A percentile compares a stretch with the other conserved stretches of the same genome.
Conservation (phyloP, 1,140 invertebrate genomes). For the Chelonus insularis region DNA sequence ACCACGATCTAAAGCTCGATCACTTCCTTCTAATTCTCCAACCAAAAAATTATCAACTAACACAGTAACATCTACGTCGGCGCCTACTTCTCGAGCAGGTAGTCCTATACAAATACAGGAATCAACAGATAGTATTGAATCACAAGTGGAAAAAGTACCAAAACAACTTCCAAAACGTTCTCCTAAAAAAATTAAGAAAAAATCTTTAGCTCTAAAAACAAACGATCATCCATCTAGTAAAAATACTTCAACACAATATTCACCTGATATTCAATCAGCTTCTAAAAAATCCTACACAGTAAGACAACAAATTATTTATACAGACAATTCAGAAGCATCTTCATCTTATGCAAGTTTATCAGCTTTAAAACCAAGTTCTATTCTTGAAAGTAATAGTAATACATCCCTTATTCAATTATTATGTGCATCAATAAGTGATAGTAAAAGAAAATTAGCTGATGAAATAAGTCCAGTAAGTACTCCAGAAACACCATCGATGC, state of each 20-base stretch:
- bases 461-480: slow-evolving; percentile 52
- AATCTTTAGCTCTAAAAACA: too few relatives aligned
- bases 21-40: not conserved
- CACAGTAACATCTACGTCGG: not conserved
- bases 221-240: not conserved
- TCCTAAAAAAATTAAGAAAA: too few relatives aligned
- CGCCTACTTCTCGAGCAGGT: not conserved
- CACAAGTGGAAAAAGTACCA: not conserved
- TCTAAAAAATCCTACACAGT: not conserved
- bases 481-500: slow-evolving; percentile 53
- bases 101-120: not conserved
- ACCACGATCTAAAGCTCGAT: not conserved
- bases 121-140: slow-evolving; percentile 24
- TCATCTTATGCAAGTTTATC: slow-evolving; percentile 55
- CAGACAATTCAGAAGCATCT: slow-evolving; percentile 49
- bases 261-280: slow-evolving; percentile 10
- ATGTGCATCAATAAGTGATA: slow-evolving; percentile 40
- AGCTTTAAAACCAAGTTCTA: slow-evolving; percentile 25
- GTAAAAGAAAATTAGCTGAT: slow-evolving; percentile 16
- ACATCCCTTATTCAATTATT: slow-evolving; percentile 49
- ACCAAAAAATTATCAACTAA: not conserved
- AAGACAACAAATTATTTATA: slow-evolving; percentile 25
- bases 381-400: slow-evolving; percentile 30
- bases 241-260: slow-evolving; percentile 22
- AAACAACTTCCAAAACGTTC: not conserved